phyloP scores from a whole-genome alignment of 2,113 vertebrate genomes.

The Ursus arctos region DNA sequence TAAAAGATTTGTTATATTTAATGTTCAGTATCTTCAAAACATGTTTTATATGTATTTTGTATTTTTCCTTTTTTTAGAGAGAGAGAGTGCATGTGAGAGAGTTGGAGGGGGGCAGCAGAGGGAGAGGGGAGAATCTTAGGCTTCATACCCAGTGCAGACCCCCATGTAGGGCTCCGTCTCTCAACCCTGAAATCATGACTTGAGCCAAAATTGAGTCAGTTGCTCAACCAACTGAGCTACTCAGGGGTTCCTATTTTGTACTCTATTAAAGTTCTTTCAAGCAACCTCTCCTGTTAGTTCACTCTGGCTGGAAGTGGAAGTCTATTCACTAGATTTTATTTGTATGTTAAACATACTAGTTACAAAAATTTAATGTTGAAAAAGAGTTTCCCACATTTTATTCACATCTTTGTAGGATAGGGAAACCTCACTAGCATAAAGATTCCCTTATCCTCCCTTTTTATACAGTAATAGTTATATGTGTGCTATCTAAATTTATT shows the following conservation, averaged over 20 bases:
- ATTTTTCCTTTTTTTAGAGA: neutral
- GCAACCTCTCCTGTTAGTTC: neutral
- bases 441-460: neutral
- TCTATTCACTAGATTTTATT: neutral
- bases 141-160: neutral
- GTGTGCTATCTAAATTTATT: neutral
- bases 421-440: neutral
- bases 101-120: neutral
- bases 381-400: neutral
- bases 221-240: neutral
- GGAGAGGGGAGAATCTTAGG: neutral
- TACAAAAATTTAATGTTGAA: neutral
- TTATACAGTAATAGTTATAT: neutral
- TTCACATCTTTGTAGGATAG: neutral
- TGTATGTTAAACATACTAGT: neutral
- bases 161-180: neutral
- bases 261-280: neutral
- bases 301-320: neutral
- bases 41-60: neutral
- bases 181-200: neutral
- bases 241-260: neutral
- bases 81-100: neutral
- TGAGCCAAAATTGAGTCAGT: neutral
- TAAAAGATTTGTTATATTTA: neutral
- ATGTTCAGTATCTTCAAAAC: too few relatives aligned